Percentiles rank a stretch among this genome's conserved stretches.
Conservation (phyloP, 2,113 vertebrate genomes). For the Rhagologus leucostigma region DNA sequence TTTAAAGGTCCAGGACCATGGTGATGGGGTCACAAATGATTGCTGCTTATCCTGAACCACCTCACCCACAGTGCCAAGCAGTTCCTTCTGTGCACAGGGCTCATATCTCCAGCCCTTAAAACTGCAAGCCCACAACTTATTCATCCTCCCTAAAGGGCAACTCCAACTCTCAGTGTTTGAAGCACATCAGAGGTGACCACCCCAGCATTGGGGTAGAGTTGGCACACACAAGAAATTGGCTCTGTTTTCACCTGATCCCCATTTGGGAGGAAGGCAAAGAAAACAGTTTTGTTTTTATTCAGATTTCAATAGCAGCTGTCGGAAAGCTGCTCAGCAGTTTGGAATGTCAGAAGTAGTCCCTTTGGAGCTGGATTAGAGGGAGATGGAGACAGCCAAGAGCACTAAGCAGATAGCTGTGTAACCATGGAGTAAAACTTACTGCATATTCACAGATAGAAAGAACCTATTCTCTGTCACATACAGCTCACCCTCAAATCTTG, state of each 20-base stretch:
- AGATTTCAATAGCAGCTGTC: slow-evolving; percentile 23
- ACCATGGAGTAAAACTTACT: neutral
- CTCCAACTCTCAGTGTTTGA: neutral
- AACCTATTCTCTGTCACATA: neutral
- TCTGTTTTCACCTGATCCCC: neutral
- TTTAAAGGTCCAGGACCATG: neutral
- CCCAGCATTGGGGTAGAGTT: neutral
- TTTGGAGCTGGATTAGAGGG: slow-evolving; percentile 15
- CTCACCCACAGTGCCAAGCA: neutral
- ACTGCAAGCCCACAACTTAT: neutral
- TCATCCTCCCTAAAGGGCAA: neutral
- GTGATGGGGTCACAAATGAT: rapidly evolving
- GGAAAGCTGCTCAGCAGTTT: slow-evolving; percentile 51
- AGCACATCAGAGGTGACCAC: neutral
- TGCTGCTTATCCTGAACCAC: neutral
- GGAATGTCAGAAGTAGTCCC: slow-evolving; percentile 45
- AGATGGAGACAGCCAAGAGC: slow-evolving; percentile 7
- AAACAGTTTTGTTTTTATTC: slow-evolving; percentile 22
- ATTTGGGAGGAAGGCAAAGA: neutral
- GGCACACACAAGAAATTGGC: neutral
- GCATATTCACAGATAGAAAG: neutral
- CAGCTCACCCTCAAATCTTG: neutral
- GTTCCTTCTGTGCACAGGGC: neutral
- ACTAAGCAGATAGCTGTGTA: neutral
- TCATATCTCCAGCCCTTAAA: neutral